Conservation (phyloP, 2,888 invertebrate species). For the Phortica magna region DNA sequence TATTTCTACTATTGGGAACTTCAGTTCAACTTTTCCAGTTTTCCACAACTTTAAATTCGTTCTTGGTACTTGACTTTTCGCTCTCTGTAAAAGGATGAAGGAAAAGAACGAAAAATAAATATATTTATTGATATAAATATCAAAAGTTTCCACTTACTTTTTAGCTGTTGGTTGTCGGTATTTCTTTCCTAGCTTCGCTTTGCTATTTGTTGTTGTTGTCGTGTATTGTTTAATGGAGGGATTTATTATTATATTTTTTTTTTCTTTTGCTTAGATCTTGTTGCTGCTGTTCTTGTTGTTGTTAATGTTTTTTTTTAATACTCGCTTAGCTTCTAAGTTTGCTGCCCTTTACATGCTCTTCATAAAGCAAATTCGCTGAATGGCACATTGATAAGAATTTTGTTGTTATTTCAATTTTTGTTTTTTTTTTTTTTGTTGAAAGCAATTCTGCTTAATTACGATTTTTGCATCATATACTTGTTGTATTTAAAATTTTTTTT, state of each 20-base stretch:
- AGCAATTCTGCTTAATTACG: background rate
- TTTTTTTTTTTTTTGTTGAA: conserved; percentile 8
- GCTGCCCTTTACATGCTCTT: conserved; percentile 42
- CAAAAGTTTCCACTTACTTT: background rate
- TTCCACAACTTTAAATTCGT: too few species aligned
- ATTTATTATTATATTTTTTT: conserved; percentile 43
- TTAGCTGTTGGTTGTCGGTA: background rate
- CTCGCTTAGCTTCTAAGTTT: conserved; percentile 70
- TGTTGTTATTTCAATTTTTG: background rate
- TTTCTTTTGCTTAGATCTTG: background rate
- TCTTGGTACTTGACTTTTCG: too few species aligned
- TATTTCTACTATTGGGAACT: too few species aligned
- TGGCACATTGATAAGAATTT: conserved; percentile 60
- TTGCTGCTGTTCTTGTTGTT: conserved; percentile 37
- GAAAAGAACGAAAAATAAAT: too few species aligned
- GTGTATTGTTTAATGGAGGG: conserved; percentile 67
- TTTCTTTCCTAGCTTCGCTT: background rate
- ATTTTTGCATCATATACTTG: background rate
- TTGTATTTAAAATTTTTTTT: background rate
- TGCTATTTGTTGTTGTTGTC: conserved; percentile 38
- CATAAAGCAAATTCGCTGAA: conserved; percentile 48
- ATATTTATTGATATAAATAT: background rate
- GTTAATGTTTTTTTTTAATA: conserved; percentile 58
- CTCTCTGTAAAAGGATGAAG: too few species aligned
- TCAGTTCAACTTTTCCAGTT: too few species aligned